These are phyloP conservation scores for Hemichromis elongatus DNA, from an alignment of 2,113 vertebrate genomes.

Conservation along the genomic window DNA sequence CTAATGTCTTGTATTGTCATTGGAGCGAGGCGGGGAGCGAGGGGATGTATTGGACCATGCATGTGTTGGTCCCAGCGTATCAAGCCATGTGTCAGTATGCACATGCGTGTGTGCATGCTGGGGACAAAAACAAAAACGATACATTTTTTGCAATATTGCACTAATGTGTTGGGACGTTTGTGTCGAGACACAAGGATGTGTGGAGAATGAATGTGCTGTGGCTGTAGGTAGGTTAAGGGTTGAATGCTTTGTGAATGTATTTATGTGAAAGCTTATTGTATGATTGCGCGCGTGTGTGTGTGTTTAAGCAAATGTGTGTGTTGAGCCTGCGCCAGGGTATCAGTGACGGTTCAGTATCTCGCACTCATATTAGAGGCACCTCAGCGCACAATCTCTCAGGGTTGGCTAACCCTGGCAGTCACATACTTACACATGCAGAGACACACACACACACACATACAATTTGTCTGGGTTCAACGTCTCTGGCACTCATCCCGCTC, in stretches of 20 bases:
- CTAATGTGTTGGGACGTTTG: constrained; percentile 11
- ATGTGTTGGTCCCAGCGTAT: constrained; percentile 47
- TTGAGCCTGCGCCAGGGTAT: constrained; percentile 51
- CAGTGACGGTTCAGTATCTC: constrained; percentile 68
- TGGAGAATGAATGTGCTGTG: constrained; percentile 21
- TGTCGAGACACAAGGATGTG: constrained; percentile 10
- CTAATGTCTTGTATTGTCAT: constrained; percentile 59
- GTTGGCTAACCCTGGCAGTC: constrained; percentile 55
- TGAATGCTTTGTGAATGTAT: constrained; percentile 1
- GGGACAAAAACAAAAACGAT: neutral
- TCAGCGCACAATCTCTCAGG: constrained; percentile 69
- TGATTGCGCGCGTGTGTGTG: constrained; percentile 11
- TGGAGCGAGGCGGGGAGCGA: constrained; percentile 43
- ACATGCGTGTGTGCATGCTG: neutral
- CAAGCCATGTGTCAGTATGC: constrained; percentile 39
- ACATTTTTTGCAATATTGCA: neutral
- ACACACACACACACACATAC: neutral
- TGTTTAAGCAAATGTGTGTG: constrained; percentile 23
- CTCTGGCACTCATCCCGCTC: constrained; percentile 32
- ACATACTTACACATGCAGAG: constrained; percentile 48
- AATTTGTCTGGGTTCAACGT: constrained; percentile 34
- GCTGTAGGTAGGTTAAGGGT: constrained; percentile 14
- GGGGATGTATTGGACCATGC: constrained; percentile 46
- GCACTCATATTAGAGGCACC: constrained; percentile 64
- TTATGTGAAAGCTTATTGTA: neutral